Base-by-base conservation (phyloP, 2,113 vertebrate species). In the Talpa occidentalis region DNA sequence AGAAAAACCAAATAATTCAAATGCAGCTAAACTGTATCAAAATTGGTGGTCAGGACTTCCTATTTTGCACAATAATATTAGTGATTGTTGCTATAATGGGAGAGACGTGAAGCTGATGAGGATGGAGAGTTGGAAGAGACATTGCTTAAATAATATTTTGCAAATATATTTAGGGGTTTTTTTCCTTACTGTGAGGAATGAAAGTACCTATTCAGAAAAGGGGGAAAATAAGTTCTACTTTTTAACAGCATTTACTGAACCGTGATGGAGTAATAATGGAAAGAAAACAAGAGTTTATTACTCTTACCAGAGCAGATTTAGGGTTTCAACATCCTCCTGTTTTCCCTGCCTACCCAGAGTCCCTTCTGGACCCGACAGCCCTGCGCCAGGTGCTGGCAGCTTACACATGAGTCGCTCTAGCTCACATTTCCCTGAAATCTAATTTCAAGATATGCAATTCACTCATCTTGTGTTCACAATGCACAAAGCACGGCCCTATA, bases 391-490 rank as follows among this genome's bases (percentile, higher is more conserved):
- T 21, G 28, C 42, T 9, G 17, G 59, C 21, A 40, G 10, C n/a
- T 49, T 78, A 5, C 30, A 10, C 28, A 3, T 24, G 16, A 3
- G 49, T 56, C 62, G 14, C 26, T 56, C 26, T 56, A 9, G 1
- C 35, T 40, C n/a, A 76, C 14, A 9, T 64, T 84, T 77, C 44
- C 32, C 32, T 74, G 14, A 88, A n/a, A 85, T 67, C 22, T 5
- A 10, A 40, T 64, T 84, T 94, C 72, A 70, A 80, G 44, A 37
- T 62, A 17, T 92, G 19, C 37, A 62, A 56, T n/a, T 67, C 83
- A 88, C 28, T 77, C 70, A 64, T 42, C 28, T 76, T 77, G 32
- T 49, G 6, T 32, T 30, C 59, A 42, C 42, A 30, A 22, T 42
- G 37, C 59, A n/a, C 32, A 81, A 40, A 74, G 49, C 64, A 21